Conservation (phyloP, 92 coral and sea anemone genomes). For the Epizoanthus scotinus region DNA sequence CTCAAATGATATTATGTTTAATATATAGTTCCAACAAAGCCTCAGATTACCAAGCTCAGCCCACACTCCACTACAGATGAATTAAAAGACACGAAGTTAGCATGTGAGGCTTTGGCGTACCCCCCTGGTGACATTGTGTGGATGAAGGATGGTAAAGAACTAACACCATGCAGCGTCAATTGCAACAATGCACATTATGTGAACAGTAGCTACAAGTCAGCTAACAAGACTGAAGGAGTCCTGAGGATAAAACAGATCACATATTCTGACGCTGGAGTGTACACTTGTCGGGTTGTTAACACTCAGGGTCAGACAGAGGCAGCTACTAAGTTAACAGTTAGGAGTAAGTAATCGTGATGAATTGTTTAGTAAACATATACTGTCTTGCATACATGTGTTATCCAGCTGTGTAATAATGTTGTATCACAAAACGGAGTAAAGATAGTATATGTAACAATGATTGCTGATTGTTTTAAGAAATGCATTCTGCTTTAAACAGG, state of each 20-base stretch:
- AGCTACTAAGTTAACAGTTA: constrained; percentile 3
- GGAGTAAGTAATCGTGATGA: constrained; percentile 24
- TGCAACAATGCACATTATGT: constrained; percentile 4
- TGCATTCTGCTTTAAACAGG: no score
- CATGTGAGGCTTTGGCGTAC: constrained; percentile 2
- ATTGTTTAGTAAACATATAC: no score
- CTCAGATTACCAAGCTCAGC: not conserved
- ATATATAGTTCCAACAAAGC: constrained; percentile 8
- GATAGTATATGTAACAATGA: no score
- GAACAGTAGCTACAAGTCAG: not conserved
- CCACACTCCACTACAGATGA: constrained; percentile 13
- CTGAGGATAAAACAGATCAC: constrained; percentile 13
- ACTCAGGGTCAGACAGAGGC: not conserved
- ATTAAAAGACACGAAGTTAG: not conserved
- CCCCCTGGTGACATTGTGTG: constrained; percentile 27
- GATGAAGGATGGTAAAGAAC: constrained; percentile 9
- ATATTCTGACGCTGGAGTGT: constrained; percentile 16
- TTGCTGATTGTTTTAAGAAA: no score
- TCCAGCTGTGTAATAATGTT: no score
- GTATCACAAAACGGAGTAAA: no score
- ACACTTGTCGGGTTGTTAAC: constrained; percentile 5
- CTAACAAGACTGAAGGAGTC: constrained; percentile 12
- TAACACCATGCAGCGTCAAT: not conserved
- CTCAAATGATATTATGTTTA: not conserved
- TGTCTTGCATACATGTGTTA: no score